These are phyloP conservation scores for Ginglymostoma cirratum DNA, from an alignment of 2,113 vertebrate species.

Conservation along the genomic window DNA sequence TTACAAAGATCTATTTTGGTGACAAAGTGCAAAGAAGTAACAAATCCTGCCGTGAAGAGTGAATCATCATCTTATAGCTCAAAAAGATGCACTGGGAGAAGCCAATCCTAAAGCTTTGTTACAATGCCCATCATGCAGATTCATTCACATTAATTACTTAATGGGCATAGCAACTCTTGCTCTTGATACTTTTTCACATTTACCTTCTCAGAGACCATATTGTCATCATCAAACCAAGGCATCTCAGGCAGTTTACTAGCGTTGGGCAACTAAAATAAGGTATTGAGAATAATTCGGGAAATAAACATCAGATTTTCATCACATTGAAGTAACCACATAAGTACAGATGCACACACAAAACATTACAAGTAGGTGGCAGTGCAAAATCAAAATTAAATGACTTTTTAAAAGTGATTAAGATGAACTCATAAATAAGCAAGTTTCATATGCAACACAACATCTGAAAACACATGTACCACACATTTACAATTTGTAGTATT, in stretches of 20 bases:
- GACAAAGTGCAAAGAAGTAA: conserved; percentile 15
- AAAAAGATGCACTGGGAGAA: conserved; percentile 9
- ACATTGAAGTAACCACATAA: background rate
- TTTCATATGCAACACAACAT: background rate
- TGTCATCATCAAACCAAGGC: conserved; percentile 57
- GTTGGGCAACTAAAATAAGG: conserved; percentile 70
- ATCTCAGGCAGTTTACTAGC: conserved; percentile 66
- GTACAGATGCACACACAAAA: background rate
- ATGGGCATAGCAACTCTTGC: conserved; percentile 53
- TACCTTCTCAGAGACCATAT: conserved; percentile 67
- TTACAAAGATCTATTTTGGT: conserved; percentile 39
- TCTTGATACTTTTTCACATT: conserved; percentile 44
- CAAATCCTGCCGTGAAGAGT: conserved; percentile 27
- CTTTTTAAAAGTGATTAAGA: background rate
- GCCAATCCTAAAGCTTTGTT: conserved; percentile 42
- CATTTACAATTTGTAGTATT: background rate
- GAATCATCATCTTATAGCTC: conserved; percentile 31
- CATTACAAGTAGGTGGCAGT: conserved; percentile 13
- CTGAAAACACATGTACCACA: background rate
- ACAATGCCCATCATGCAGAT: conserved; percentile 50
- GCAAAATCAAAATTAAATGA: background rate
- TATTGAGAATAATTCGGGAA: conserved; percentile 48
- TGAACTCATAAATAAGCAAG: background rate
- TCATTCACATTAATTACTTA: conserved; percentile 57
- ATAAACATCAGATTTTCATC: conserved; percentile 26